These are phyloP conservation scores for Coracias cyanogaster DNA, from an alignment of 2,797 vertebrate species.

Conservation along the genomic window DNA sequence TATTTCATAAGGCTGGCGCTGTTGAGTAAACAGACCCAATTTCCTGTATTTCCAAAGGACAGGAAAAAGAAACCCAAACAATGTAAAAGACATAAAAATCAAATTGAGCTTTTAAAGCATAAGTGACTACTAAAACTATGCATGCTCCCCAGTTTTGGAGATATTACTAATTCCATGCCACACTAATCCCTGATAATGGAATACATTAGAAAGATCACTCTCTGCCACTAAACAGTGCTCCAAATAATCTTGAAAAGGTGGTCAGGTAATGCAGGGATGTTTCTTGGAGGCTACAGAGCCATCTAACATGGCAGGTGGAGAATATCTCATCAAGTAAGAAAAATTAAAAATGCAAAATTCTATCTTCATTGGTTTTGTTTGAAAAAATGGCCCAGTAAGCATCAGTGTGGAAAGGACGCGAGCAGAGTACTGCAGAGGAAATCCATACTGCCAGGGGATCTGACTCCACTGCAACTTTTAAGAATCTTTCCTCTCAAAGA, in stretches of 20 bases:
- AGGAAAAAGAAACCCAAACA: background rate
- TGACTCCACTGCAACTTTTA: background rate
- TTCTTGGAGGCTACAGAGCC: background rate
- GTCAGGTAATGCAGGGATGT: background rate
- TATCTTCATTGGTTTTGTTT: background rate
- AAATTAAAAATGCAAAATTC: background rate
- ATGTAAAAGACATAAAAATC: background rate
- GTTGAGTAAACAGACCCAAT: background rate
- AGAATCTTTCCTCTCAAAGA: background rate
- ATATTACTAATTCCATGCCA: background rate
- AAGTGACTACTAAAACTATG: background rate
- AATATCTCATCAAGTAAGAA: background rate
- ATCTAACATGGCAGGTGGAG: background rate
- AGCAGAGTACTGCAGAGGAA: background rate
- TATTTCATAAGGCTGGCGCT: background rate
- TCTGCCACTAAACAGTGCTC: background rate
- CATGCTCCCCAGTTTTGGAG: background rate
- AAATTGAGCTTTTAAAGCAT: background rate
- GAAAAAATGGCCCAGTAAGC: background rate
- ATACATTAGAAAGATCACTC: background rate
- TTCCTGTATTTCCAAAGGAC: background rate
- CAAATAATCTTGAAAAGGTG: background rate
- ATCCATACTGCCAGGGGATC: background rate
- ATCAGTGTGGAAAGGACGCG: background rate
- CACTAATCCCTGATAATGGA: background rate